A percentile compares a stretch with the other conserved stretches of the same genome.
Evolutionary conservation across 2,888 invertebrate species (phyloP).

Genomic region (Orthosia gothica): DNA sequence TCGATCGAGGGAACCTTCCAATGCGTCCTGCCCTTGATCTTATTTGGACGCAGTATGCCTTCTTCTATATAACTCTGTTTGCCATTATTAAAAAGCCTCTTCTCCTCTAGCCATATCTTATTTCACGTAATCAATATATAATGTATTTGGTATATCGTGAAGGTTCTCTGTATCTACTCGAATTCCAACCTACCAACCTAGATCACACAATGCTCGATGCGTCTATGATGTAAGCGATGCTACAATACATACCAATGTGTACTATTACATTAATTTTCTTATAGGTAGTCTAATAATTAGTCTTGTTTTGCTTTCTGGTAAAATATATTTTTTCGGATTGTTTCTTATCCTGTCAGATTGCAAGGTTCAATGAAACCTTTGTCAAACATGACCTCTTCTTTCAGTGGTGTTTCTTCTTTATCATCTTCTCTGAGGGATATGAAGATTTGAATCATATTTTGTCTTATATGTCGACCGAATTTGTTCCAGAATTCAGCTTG

Average conservation of each 20-base stretch:
- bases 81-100: too few relatives aligned
- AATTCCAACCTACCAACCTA: conserved; percentile 23
- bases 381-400: too few relatives aligned
- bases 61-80: too few relatives aligned
- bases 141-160: background rate
- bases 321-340: background rate
- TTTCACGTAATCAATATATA: too few relatives aligned
- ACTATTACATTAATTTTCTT: too few relatives aligned
- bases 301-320: background rate
- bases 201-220: conserved; percentile 20
- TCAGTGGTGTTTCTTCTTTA: too few relatives aligned
- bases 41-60: too few relatives aligned
- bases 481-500: background rate
- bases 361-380: too few relatives aligned
- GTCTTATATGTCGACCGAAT: background rate
- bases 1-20: too few relatives aligned
- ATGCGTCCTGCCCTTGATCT: too few relatives aligned
- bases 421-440: background rate
- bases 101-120: background rate
- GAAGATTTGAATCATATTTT: background rate
- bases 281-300: too few relatives aligned
- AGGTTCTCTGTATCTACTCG: background rate
- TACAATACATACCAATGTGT: conserved; percentile 3
- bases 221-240: conserved; percentile 19
- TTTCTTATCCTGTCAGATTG: background rate